Conservation (phyloP, 2,888 invertebrate genomes). For the Eupeodes latifasciatus region DNA sequence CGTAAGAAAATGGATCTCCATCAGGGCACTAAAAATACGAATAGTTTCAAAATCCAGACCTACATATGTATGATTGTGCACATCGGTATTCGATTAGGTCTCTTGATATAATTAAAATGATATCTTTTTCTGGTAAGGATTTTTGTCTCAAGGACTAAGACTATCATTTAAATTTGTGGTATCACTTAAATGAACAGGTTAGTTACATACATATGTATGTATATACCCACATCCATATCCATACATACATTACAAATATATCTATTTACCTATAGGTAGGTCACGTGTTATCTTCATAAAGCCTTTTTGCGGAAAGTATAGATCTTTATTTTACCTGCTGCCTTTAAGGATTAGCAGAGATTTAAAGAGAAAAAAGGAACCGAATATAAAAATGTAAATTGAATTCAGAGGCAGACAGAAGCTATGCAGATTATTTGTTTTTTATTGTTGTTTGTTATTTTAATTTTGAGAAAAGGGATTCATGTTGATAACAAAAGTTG, state of each 20-base stretch:
- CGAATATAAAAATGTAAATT: not conserved
- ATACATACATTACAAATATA: not conserved
- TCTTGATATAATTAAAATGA: constrained; percentile 18
- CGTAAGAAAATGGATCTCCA: not conserved
- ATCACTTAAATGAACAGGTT: not conserved
- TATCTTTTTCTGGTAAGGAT: not conserved
- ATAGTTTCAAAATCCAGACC: not conserved
- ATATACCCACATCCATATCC: not conserved
- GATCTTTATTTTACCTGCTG: not conserved
- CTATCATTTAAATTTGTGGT: not conserved
- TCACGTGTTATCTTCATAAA: not conserved
- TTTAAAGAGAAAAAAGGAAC: not conserved
- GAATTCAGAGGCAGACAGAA: not conserved
- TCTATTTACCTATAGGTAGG: not conserved
- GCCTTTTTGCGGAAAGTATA: not conserved
- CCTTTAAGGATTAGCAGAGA: not conserved
- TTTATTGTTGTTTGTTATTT: not conserved
- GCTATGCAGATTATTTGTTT: not conserved
- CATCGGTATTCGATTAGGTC: not conserved
- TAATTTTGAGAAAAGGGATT: not conserved
- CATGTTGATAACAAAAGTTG: not conserved
- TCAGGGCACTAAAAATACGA: not conserved
- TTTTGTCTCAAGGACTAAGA: not conserved
- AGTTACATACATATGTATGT: no score
- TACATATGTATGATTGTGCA: not conserved